A percentile compares a stretch with the other conserved stretches of the same genome.
Conservation (phyloP, 2,113 vertebrate genomes). For the Datnioides undecimradiatus region DNA sequence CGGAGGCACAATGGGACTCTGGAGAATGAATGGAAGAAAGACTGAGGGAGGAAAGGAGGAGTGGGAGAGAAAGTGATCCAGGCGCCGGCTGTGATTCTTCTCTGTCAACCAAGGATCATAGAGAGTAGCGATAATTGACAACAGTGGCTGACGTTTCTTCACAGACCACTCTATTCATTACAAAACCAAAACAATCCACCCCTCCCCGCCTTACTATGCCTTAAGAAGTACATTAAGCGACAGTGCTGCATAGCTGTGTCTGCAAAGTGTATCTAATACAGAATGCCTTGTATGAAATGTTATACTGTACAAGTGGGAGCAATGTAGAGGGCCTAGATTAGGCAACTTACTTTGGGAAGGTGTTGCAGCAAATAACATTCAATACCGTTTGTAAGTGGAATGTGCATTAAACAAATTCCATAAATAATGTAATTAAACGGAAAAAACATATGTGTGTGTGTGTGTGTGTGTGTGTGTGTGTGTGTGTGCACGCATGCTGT, state of each 20-base stretch:
- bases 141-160: constrained; percentile 55
- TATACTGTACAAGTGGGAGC: neutral
- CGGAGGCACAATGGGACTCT: constrained; percentile 54
- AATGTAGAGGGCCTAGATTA: neutral
- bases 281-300: constrained; percentile 10
- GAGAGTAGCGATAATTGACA: constrained; percentile 73
- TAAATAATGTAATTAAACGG: neutral
- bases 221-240: constrained; percentile 46
- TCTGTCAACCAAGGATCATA: constrained; percentile 66
- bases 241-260: neutral
- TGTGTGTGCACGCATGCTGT: too few species aligned
- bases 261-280: constrained; percentile 27
- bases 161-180: constrained; percentile 71
- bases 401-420: neutral
- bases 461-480: neutral
- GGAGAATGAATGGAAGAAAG: constrained; percentile 53
- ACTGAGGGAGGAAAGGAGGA: constrained; percentile 62
- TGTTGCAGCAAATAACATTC: neutral
- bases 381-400: neutral
- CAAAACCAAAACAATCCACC: constrained; percentile 56
- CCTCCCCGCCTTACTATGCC: neutral
- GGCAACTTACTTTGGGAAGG: neutral
- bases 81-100: constrained; percentile 72
- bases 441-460: neutral
- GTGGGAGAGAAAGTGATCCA: constrained; percentile 67